Base-by-base conservation (phyloP, 2,113 vertebrate species). In the Gymnogyps californianus region DNA sequence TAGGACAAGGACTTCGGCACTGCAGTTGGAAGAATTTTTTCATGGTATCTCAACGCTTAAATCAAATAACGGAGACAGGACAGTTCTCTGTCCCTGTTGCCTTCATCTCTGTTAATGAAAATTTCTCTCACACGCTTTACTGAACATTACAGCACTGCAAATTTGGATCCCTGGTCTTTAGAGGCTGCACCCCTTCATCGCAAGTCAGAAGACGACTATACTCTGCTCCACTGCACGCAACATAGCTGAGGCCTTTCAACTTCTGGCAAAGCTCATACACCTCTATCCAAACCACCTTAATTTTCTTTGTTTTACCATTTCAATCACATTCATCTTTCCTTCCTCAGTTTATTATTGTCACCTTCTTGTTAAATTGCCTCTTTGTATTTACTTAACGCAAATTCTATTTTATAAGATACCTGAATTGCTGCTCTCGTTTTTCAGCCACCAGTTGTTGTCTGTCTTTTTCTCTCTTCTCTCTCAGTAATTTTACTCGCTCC, bases 381-480 rank as follows among this genome's bases (percentile, higher is more conserved):
- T 67, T 24, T 15, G 22, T 51, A 82, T 82, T 72, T 80, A 72
- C 29, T 52, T 26, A 16, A 25, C 14, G 31, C 17, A 90, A 78
- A n/a, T 71, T 64, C 72, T 84, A 7, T 74, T 67, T 80, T 15
- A 4, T 36, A 58, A 58, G 10, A 4, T 98, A 99, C 99, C 98
- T 99, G 98, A 99, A 99, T 31, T 98, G 99, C 85, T 99, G 99
- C 6, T 99, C 99, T 87, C 97, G 91, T 82, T 99, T 99, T 55
- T 98, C 98, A 51, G 98, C 96, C 62, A 99, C 99, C 59, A 99
- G 51, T 31, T 97, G 93, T 87, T 98, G 96, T 49, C 99, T 98
- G 25, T 99, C 98, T 11, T 95, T 96, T 94, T 99, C 99, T 84
- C 98, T 98, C 86, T 97, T 97, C 32, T 99, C 98, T 55, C 89